Conservation (phyloP, 2,888 invertebrate genomes). For the Hypomecis atomaria region DNA sequence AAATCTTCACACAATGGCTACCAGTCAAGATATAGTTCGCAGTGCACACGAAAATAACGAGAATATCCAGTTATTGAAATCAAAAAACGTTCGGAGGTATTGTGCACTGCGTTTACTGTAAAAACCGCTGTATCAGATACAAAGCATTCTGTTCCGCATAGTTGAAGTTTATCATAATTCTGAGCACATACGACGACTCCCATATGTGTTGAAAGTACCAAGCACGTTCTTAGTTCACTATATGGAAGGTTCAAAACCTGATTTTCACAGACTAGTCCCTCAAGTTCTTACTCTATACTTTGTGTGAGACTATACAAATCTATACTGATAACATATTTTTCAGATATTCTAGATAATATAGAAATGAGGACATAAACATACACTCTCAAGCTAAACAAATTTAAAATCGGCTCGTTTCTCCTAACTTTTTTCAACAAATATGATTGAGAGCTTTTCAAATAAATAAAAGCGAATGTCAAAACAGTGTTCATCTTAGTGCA, state of each 20-base stretch:
- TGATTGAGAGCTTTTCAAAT: slow-evolving; percentile 34
- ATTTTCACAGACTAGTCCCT: slow-evolving; percentile 57
- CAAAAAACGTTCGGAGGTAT: slow-evolving; percentile 6
- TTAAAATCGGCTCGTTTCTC: slow-evolving; percentile 3
- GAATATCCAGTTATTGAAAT: slow-evolving; percentile 27
- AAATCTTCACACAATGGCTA: slow-evolving; percentile 38
- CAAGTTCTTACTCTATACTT: slow-evolving; percentile 30
- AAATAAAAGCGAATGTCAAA: slow-evolving; percentile 39
- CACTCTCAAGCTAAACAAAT: slow-evolving; percentile 8
- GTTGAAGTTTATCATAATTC: slow-evolving; percentile 52
- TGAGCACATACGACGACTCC: slow-evolving; percentile 48
- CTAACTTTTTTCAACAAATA: slow-evolving; percentile 12
- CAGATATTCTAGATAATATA: neutral
- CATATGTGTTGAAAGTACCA: slow-evolving; percentile 37
- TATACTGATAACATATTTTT: neutral
- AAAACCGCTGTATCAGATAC: slow-evolving; percentile 51
- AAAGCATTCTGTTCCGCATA: slow-evolving; percentile 63
- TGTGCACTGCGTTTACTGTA: slow-evolving; percentile 47
- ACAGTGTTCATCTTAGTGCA: slow-evolving; percentile 30
- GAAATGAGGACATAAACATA: neutral
- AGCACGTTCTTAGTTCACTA: slow-evolving; percentile 36
- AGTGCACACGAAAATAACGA: slow-evolving; percentile 25
- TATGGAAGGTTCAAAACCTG: slow-evolving; percentile 49
- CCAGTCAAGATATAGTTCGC: slow-evolving; percentile 29
- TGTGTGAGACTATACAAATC: too few relatives aligned